Percentiles rank a stretch among this genome's conserved stretches.
phyloP scores from a whole-genome alignment of 2,797 vertebrate species.

The Tachyglossus aculeatus region DNA sequence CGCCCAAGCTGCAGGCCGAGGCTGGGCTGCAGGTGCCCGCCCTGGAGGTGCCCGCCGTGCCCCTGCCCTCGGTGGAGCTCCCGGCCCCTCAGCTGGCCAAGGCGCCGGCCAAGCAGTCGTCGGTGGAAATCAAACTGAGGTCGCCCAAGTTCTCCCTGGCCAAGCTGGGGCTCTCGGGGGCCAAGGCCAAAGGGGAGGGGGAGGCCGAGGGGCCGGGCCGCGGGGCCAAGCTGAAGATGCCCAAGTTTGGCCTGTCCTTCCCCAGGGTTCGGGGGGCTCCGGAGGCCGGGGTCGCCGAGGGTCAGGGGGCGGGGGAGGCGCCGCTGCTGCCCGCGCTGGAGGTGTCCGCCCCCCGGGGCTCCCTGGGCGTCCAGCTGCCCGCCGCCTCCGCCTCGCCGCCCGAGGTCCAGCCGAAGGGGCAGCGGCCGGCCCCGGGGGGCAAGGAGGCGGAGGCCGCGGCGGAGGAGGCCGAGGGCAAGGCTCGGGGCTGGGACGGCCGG shows the following conservation, averaged over 20 bases:
- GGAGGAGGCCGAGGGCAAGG: constrained; percentile 63
- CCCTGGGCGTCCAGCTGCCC: constrained; percentile 76
- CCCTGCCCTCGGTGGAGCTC: constrained; percentile 66
- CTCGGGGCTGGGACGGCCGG: constrained; percentile 67
- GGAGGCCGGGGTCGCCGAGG: constrained; percentile 37
- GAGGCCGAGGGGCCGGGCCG: constrained; percentile 44
- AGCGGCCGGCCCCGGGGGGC: constrained; percentile 79
- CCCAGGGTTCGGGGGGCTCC: constrained; percentile 55
- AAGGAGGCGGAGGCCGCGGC: constrained; percentile 70
- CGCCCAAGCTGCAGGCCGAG: constrained; percentile 27
- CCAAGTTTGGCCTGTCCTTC: constrained; percentile 68
- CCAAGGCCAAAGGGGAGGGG: constrained; percentile 33
- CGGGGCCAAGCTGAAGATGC: constrained; percentile 61
- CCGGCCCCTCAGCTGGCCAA: constrained; percentile 45
- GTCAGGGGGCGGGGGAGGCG: constrained; percentile 37
- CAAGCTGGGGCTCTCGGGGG: constrained; percentile 55
- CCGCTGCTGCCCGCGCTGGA: constrained; percentile 78
- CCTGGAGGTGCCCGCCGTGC: constrained; percentile 66
- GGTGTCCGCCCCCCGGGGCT: constrained; percentile 81
- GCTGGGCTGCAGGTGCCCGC: constrained; percentile 47
- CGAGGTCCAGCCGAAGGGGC: constrained; percentile 75
- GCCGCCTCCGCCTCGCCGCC: constrained; percentile 70
- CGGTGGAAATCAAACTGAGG: constrained; percentile 44
- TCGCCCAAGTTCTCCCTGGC: constrained; percentile 66
- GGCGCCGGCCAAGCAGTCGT: not conserved